phyloP scores from a whole-genome alignment of 2,888 invertebrate genomes.

The Cryptophagus acutangulus region DNA sequence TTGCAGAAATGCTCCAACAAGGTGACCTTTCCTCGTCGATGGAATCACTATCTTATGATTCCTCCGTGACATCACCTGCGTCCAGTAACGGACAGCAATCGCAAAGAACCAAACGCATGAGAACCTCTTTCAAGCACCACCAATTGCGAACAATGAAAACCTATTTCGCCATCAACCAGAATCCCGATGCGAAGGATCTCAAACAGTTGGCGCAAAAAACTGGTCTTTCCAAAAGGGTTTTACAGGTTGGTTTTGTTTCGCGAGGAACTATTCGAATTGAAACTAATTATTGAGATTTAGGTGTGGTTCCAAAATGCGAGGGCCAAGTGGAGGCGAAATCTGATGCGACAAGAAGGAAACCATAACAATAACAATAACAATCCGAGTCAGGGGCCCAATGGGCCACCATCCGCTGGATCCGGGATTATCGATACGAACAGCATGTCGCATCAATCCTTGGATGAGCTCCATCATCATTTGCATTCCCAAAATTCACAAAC shows the following conservation, averaged over 20 bases:
- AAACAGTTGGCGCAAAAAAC: conserved; percentile 98
- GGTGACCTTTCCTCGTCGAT: conserved; percentile 71
- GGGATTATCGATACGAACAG: conserved; percentile 50
- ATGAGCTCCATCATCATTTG: conserved; percentile 53
- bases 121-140: conserved; percentile 99
- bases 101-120: conserved; percentile 88
- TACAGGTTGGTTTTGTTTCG: conserved; percentile 67
- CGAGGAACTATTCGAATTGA: not conserved
- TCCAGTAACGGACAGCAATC: conserved; percentile 54
- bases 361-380: conserved; percentile 35
- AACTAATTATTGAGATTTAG: conserved; percentile 49
- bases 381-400: conserved; percentile 37
- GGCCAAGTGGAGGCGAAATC: conserved; percentile 95
- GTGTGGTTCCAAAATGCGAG: conserved; percentile 99
- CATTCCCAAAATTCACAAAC: conserved; percentile 49
- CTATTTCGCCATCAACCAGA: conserved; percentile 98
- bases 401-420: conserved; percentile 40
- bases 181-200: conserved; percentile 98
- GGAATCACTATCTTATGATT: conserved; percentile 73
- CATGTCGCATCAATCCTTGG: conserved; percentile 51
- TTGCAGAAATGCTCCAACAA: conserved; percentile 68
- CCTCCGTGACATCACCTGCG: conserved; percentile 66
- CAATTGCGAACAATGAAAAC: conserved; percentile 98
- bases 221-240: conserved; percentile 92
- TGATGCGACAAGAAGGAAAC: conserved; percentile 76